Evolutionary conservation across 2,888 invertebrate genomes (phyloP), one percentile per base, ranked within the genome.

Genomic region (Bombylius major): DNA sequence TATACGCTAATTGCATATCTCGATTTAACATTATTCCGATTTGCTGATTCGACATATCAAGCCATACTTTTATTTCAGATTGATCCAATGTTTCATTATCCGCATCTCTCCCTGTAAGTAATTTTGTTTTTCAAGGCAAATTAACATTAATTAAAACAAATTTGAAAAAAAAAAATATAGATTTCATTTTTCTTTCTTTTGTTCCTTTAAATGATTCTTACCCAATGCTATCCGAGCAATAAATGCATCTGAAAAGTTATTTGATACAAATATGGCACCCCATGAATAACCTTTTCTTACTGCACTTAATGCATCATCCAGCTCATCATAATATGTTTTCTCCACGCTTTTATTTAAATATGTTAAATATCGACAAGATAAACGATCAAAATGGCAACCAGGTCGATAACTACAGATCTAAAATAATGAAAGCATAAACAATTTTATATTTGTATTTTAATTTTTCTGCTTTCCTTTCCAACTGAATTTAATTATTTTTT

Each of bases 21-120:
- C 91, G 76, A 72, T 91, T 89, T 51, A 95, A 77, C 79, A 92
- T 89, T 65, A 93, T 81, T 0, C 91, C 89, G 65, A 96, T 92
- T 77, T 95, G 94, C 71, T 96, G 93, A 82, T 94, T 95, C 64
- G 92, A 90, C 88, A 93, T 90, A 72, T 94, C 94, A 57, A 93
- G 80, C 87, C 90, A 89, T 54, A 93, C 89, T 67, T 89, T 80
- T 58, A 93, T 84, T 70, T 91, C 91, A 50, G 91, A 92, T 61
- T 88, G 87, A 62, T 87, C 85, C 55, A 93, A 79, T 0, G 90
- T 91, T 64, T 92, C 91, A 59, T 89, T 86, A 67, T 92, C 91
- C 0, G 89, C 84, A 33, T 89, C 87, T 65, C 86, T 84, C 47
- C 82, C 80, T 80, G 68, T 54, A 59, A 39, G 5, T 14, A 42